Base-by-base conservation (phyloP, 1,140 invertebrate genomes). In the Platyscapa corneri region DNA sequence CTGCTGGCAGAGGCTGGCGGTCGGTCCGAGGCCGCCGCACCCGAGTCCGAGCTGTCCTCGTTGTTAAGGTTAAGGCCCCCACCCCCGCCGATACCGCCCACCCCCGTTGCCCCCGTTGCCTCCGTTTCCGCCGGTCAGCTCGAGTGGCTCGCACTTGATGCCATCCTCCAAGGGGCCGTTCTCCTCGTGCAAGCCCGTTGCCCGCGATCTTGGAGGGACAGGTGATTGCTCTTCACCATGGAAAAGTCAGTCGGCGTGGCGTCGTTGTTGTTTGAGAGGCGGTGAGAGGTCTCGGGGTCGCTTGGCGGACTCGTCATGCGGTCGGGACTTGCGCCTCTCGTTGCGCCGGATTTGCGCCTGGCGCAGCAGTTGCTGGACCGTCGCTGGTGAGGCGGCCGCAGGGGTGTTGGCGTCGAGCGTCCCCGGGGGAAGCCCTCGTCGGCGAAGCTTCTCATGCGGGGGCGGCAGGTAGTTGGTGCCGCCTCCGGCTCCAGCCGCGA, bases 101-200 rank as follows among this genome's bases (percentile, higher is more conserved):
- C 92, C 23, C 32, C 93, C 92, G n/a, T 90, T 91, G 65, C 95
- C 94, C 34, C 95, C 94, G 89, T 96, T 96, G 53, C 56, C 74
- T 32, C 30, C 56, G 89, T 96, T 96, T 46, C 95, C 95, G 39
- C 95, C 95, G 91, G 96, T 96, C 56, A 97, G 93, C 88, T 97
- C 97, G 90, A 97, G 94, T 0, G 96, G 96, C 92, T 97, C 96
- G 85, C 96, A 95, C 92, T 97, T 97, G 64, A 97, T 96, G 83
- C 95, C 95, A 46, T 96, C 96, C 32, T 94, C 92, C 30, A 91
- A 76, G 20, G 91, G 91, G 87, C 91, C 91, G 86, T 91, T 92
- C 81, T 93, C 92, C 77, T 93, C 92, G 89, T 93, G 92, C 56
- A 92, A 86, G 6, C n/a, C 91, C 93, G 87, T 92, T 93, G 32